These are phyloP conservation scores for Scaptomyza graminum DNA, from an alignment of 1,140 invertebrate genomes.

Conservation along the genomic window DNA sequence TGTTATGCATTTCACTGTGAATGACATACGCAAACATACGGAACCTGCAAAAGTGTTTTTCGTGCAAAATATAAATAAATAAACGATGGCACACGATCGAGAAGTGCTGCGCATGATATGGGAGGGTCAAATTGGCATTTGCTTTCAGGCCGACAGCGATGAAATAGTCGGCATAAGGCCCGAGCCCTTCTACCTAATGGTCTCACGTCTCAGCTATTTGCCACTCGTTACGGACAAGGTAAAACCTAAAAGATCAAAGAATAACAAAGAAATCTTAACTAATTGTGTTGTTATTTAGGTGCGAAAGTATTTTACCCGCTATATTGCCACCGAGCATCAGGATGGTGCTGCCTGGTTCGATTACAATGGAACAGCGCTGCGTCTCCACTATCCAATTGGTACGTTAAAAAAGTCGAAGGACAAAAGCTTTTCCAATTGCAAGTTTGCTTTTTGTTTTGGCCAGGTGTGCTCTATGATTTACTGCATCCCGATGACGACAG, in stretches of 20 bases:
- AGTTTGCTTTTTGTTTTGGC: neutral
- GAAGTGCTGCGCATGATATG: slow-evolving; percentile 97
- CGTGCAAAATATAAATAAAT: slow-evolving; percentile 32
- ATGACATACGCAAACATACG: slow-evolving; percentile 43
- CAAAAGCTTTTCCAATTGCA: slow-evolving; percentile 2
- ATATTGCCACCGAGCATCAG: slow-evolving; percentile 91
- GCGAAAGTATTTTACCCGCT: slow-evolving; percentile 94
- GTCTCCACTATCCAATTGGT: slow-evolving; percentile 99
- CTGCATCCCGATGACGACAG: slow-evolving; percentile 87
- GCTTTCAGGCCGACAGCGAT: slow-evolving; percentile 93
- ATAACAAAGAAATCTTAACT: neutral
- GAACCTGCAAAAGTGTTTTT: slow-evolving; percentile 24
- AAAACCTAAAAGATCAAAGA: slow-evolving; percentile 39
- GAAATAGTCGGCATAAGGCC: slow-evolving; percentile 95
- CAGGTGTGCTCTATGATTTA: slow-evolving; percentile 93
- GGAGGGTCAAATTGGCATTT: slow-evolving; percentile 96
- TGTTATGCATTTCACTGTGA: slow-evolving; percentile 31
- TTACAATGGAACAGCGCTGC: slow-evolving; percentile 95
- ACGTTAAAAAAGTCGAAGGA: too few relatives aligned
- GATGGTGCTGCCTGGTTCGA: slow-evolving; percentile 98
- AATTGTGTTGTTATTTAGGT: slow-evolving; percentile 86
- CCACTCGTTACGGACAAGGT: slow-evolving; percentile 98
- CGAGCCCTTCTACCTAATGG: slow-evolving; percentile 97
- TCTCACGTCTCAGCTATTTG: slow-evolving; percentile 97
- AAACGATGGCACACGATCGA: slow-evolving; percentile 93